Evolutionary conservation across 2,113 vertebrate species (phyloP).

Genomic region (Stigmatopora nigra): DNA sequence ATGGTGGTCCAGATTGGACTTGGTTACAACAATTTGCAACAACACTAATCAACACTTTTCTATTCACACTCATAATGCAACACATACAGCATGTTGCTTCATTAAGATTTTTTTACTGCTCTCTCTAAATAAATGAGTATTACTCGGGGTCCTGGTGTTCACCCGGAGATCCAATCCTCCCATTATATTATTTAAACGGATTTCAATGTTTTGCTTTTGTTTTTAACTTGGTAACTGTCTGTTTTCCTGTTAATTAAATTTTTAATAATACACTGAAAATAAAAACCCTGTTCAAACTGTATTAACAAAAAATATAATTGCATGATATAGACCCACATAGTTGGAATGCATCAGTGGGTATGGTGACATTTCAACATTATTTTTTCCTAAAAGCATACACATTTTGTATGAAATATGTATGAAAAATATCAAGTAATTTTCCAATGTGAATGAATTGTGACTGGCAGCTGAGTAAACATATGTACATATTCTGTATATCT

Average conservation of each 20-base stretch:
- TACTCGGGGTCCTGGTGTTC: slow-evolving; percentile 9
- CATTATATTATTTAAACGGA: not conserved
- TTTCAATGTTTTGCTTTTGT: slow-evolving; percentile 1
- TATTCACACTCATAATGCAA: slow-evolving; percentile 48
- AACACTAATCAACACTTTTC: slow-evolving; percentile 63
- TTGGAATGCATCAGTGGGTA: no score
- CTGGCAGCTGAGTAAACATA: no score
- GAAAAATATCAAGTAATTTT: no score
- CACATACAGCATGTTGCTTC: slow-evolving; percentile 59
- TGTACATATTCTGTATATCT: no score
- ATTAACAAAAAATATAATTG: not conserved
- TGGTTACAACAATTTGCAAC: slow-evolving; percentile 41
- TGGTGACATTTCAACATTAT: no score
- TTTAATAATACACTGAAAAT: no score
- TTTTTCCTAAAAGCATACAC: no score
- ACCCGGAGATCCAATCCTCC: not conserved
- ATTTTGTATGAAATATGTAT: no score
- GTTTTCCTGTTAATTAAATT: not conserved
- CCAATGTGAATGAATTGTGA: no score
- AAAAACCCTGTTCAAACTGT: no score
- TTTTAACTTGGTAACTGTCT: not conserved
- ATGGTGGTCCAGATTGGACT: slow-evolving; percentile 29
- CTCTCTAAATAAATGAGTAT: slow-evolving; percentile 26
- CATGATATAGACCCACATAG: not conserved
- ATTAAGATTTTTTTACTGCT: slow-evolving; percentile 55